These are phyloP conservation scores for Scylla paramamosain DNA, from an alignment of 1,140 invertebrate genomes.

Conservation along the genomic window DNA sequence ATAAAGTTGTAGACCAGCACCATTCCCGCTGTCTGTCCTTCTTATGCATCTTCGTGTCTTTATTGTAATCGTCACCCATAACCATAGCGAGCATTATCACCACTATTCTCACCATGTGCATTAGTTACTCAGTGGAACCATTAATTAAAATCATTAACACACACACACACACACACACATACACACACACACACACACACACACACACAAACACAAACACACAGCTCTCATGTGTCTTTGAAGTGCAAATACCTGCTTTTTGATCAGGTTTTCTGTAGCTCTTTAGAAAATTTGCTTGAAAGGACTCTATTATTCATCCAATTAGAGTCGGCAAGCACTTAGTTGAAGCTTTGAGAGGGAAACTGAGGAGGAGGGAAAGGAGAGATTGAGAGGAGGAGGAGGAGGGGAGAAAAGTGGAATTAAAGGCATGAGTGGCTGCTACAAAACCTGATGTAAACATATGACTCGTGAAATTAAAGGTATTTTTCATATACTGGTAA, in stretches of 20 bases:
- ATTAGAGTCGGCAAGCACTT: neutral
- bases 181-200: constrained; percentile 20
- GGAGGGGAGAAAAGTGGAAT: neutral
- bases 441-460: neutral
- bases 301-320: constrained; percentile 4
- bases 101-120: neutral
- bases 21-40: too few relatives aligned
- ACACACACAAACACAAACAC: neutral
- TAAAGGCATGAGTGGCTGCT: neutral
- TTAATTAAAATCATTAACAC: neutral
- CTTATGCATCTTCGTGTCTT: too few relatives aligned
- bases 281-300: neutral
- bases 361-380: neutral
- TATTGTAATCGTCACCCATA: too few relatives aligned
- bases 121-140: neutral
- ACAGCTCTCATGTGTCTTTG: neutral
- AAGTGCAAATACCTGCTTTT: neutral
- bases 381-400: too few relatives aligned
- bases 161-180: constrained; percentile 12
- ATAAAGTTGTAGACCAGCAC: too few relatives aligned
- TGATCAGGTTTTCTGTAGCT: neutral
- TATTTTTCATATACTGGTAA: neutral
- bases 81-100: neutral
- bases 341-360: neutral
- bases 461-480: neutral